phyloP scores from a whole-genome alignment of 2,113 vertebrate species.

The Sardina pilchardus region DNA sequence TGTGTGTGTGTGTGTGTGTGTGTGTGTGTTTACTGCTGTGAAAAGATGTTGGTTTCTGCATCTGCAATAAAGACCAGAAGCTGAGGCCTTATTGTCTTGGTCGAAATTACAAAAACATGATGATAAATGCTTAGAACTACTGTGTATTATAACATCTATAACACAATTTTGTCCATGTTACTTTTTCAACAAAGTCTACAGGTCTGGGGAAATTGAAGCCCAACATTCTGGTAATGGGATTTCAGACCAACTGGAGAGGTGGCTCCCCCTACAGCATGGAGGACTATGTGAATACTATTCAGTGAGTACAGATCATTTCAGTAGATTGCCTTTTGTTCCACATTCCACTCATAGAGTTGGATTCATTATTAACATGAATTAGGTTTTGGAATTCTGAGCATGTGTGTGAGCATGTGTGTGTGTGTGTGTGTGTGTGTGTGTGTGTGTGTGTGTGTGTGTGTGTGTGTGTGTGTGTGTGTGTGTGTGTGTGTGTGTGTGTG shows the following conservation, averaged over 20 bases:
- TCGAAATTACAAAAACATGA: no score
- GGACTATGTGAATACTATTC: slow-evolving; percentile 73
- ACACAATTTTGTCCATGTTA: not conserved
- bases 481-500: not conserved
- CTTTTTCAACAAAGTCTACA: slow-evolving; percentile 58
- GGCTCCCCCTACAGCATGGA: slow-evolving; percentile 60
- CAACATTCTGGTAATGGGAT: slow-evolving; percentile 74
- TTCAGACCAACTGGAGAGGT: slow-evolving; percentile 73
- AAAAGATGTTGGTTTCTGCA: no score
- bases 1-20: no score
- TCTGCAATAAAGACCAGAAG: no score
- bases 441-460: no score
- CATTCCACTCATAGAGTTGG: no score
- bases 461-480: not conserved
- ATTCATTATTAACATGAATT: no score
- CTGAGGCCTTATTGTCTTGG: no score
- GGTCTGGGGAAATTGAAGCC: slow-evolving; percentile 75
- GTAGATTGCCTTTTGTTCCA: not conserved
- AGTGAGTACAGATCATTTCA: slow-evolving; percentile 58
- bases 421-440: no score
- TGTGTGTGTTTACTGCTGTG: not conserved
- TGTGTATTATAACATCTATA: not conserved
- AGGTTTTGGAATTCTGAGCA: no score
- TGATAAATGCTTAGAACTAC: not conserved
- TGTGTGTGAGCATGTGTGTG: not conserved